Conservation (phyloP, 2,888 invertebrate species). For the Morpho helenor region DNA sequence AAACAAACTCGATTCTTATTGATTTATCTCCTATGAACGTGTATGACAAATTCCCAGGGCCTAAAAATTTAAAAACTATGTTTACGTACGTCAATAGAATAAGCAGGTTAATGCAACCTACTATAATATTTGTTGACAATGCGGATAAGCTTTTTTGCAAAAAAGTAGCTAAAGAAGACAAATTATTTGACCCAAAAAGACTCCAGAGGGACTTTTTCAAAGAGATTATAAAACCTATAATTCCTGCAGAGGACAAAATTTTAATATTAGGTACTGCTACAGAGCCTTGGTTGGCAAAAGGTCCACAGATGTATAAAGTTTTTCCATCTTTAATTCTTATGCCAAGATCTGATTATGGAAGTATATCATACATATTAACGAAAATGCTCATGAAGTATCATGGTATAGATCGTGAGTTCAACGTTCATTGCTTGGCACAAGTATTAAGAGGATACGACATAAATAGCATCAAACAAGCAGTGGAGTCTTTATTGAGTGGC, state of each 20-base stretch:
- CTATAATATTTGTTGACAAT: constrained; percentile 84
- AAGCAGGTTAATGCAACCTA: constrained; percentile 83
- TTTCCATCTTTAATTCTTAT: constrained; percentile 79
- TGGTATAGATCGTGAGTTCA: constrained; percentile 77
- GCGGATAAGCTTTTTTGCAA: constrained; percentile 85
- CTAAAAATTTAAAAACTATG: constrained; percentile 83
- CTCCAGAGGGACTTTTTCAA: constrained; percentile 84
- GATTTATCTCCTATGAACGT: constrained; percentile 86
- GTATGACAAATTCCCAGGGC: constrained; percentile 83
- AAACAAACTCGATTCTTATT: constrained; percentile 86
- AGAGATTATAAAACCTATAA: constrained; percentile 83
- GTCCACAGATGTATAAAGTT: constrained; percentile 66
- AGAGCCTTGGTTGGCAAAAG: constrained; percentile 82
- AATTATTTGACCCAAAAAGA: constrained; percentile 82
- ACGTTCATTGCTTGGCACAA: constrained; percentile 78
- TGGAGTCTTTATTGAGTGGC: constrained; percentile 63
- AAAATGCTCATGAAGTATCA: constrained; percentile 79
- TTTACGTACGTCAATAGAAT: constrained; percentile 83
- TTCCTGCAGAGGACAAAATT: constrained; percentile 80
- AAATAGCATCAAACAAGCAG: constrained; percentile 59
- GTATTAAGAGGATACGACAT: constrained; percentile 76
- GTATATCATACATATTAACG: constrained; percentile 74
- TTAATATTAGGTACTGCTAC: constrained; percentile 83
- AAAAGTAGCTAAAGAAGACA: constrained; percentile 81
- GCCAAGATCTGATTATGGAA: constrained; percentile 80